Base-by-base conservation (phyloP, 2,888 invertebrate genomes). In the Pocota personata region DNA sequence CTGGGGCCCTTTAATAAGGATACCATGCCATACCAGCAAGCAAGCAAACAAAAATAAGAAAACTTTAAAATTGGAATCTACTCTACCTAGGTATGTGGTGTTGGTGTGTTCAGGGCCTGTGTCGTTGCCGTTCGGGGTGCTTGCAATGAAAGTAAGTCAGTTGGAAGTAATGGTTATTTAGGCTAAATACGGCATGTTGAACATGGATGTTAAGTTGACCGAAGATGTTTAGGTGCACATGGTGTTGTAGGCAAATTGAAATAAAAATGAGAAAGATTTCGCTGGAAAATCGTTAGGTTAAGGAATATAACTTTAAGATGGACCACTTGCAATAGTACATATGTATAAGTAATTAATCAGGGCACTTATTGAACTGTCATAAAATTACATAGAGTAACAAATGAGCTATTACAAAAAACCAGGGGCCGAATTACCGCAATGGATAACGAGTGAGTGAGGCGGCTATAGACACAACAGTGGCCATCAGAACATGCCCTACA, bases 31-130 rank as follows among this genome's bases (percentile, higher is more conserved):
- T 7, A n/a, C 16, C 14, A 48, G 27, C 37, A 24, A 55, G 48
- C 57, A 60, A 48, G 16, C 16, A 66, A 71, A 71, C 58, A 77
- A 72, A 77, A 58, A n/a, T n/a, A n/a, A 66, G 37, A 50, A 78
- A 83, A 67, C 83, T 83, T 78, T 72, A 78, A 83, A 78, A 72
- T 83, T 78, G 77, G 52, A 72, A 66, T 67, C 58, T 72, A 30
- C 48, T 21, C n/a, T 52, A 10, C 8, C 57, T 32, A 43, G 32
- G 46, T n/a, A 16, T 46, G 64, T 27, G 27, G 21, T 48, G 58
- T 8, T 46, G 8, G n/a, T 2, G 57, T 55, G 6, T 27, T 57
- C 30, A 4, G 2, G 8, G 12, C 57, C n/a, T 37, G 27, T 35
- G 19, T 10, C n/a, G 24, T 27, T 1, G 16, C 6, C 12, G 24